Evolutionary conservation across 1,140 invertebrate species (phyloP), one percentile per base, ranked within the genome.

Genomic region (Bombus soroeensis): DNA sequence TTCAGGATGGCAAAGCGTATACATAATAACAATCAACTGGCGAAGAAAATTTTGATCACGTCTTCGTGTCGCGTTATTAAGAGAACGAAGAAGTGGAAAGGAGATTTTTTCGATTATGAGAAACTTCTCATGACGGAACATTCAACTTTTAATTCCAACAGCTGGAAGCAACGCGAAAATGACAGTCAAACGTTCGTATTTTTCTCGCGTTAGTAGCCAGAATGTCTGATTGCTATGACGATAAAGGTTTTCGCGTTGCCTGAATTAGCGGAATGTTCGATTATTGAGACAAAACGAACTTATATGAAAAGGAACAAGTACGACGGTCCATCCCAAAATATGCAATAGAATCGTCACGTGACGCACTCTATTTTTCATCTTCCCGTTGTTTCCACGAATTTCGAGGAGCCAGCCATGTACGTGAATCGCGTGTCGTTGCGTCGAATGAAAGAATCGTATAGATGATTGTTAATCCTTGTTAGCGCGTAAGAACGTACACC

Each of bases 401-500:
- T 86, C 70, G 53, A 76, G 43, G 57, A 82, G 59, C 41, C 71
- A 66, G 72, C 41, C 59, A 81, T 12, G 34, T 28, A 41, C 59
- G 57, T 66, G 43, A 53, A 71, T 28, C 25, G 43, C 57, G 53
- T 76, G 87, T 89, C 87, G 92, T 92, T 89, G 85, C 88, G 87
- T 89, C 28, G 59, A 62, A 10, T 9, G 28, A 77, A 53, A 68
- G 85, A 85, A 90, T 89, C 64, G 90, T 92, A 91, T 92, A 91
- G 90, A 13, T 62, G 64, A 91, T 92, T 90, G 90, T 92, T 92
- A 92, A 92, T 93, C 89, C 89, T 94, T 92, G 89, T 89, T 93
- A 93, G 92, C 88, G 71, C 91, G 79, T 94, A 93, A 94, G 91
- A 92, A 90, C 91, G 73, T 88, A 88, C 92, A 92, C 82, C 68